These are phyloP conservation scores for Chanos chanos DNA, from an alignment of 2,797 vertebrate species.

Conservation along the genomic window DNA sequence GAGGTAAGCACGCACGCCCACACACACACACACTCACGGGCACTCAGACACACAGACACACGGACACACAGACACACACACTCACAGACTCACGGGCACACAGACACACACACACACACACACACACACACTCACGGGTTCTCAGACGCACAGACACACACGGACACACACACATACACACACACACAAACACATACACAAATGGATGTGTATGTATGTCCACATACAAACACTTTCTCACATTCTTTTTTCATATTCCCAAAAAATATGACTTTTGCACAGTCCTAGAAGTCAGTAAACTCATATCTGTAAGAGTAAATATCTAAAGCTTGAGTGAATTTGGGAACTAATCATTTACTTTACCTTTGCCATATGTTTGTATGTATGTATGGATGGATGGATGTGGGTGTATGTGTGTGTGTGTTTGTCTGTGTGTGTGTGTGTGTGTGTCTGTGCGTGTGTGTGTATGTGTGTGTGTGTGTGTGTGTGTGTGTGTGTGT, in stretches of 20 bases:
- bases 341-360: too few species aligned
- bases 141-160: constrained; percentile 1
- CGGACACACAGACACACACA: constrained; percentile 5
- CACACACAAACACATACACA: background rate
- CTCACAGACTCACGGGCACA: background rate
- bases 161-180: constrained; percentile 5
- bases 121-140: background rate
- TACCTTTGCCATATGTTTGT: background rate
- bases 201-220: constrained; percentile 27
- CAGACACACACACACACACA: constrained; percentile 1
- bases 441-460: too few species aligned
- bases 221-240: too few species aligned
- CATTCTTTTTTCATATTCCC: too few species aligned
- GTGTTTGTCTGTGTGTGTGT: too few species aligned
- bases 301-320: too few species aligned
- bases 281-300: too few species aligned
- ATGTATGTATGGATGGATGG: constrained; percentile 23
- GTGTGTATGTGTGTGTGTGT: constrained; percentile 7
- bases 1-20: constrained; percentile 65
- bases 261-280: too few species aligned
- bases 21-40: background rate
- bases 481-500: constrained; percentile 29
- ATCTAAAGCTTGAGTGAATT: too few species aligned
- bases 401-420: too few species aligned
- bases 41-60: too few species aligned